Base-by-base conservation (phyloP, 1,140 invertebrate genomes). In the Rhopalosiphum padi region DNA sequence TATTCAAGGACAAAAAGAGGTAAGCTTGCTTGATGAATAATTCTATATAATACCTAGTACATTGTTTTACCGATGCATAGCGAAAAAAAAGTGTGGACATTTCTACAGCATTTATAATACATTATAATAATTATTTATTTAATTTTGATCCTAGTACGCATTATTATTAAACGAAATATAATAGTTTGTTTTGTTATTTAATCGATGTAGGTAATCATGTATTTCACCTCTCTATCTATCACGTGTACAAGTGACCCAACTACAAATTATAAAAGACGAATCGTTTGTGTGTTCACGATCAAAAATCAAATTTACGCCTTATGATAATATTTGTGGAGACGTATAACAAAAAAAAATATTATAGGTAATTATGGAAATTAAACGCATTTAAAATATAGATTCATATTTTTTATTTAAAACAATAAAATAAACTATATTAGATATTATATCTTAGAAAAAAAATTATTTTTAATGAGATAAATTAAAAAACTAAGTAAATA, bases 161-260 rank as follows among this genome's bases (percentile, higher is more conserved):
- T 77, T 68, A n/a, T 68, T 77, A 77, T 77, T n/a, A 18, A 77
- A 77, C 30, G 15, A 15, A 77, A n/a, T 77, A 77, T n/a, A 77
- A 35, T n/a, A 77, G n/a, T 77, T n/a, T n/a, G n/a, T 77, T n/a
- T 77, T 77, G 15, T 77, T 77, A n/a, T 77, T 77, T 77, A 77
- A 77, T n/a, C 15, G 3, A 77, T 77, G 5, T n/a, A 77, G 30
- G 30, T 68, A 18, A 5, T 11, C 9, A 1, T n/a, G 30, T n/a
- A 18, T n/a, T 68, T 4, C 5, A 68, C 30, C 30, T 68, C 18
- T n/a, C 3, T 68, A 68, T 1, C 60, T 68, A n/a, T 68, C 30
- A 68, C 60, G 30, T 15, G 30, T 18, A 4, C 4, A 15, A 68
- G n/a, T 68, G 1, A n/a, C 60, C 15, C 30, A 68, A n/a, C 15